These are phyloP conservation scores for Tenthredo distinguenda DNA, from an alignment of 2,888 invertebrate genomes.

Conservation along the genomic window DNA sequence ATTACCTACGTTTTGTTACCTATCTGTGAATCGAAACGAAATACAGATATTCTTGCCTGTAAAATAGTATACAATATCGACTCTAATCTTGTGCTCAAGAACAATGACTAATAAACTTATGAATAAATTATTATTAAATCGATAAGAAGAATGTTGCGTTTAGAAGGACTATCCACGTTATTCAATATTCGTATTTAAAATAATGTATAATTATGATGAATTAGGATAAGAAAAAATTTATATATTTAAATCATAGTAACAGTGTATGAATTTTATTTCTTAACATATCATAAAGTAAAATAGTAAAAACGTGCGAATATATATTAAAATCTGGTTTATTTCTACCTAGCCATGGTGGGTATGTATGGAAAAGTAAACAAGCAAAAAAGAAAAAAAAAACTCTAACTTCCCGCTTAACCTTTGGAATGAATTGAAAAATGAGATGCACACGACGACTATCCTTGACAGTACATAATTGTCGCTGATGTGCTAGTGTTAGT, in stretches of 20 bases:
- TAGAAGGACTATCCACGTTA: constrained; percentile 68
- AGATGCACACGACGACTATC: not conserved
- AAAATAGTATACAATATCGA: constrained; percentile 25
- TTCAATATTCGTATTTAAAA: constrained; percentile 66
- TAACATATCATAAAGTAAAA: constrained; percentile 71
- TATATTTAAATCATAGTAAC: constrained; percentile 51
- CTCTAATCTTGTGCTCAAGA: constrained; percentile 72
- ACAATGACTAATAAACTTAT: constrained; percentile 70
- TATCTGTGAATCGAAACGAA: not conserved
- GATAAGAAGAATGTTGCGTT: constrained; percentile 68
- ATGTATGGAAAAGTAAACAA: not conserved
- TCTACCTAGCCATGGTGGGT: not conserved
- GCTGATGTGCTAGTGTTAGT: constrained; percentile 5
- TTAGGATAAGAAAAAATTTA: constrained; percentile 30
- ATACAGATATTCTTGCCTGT: constrained; percentile 31
- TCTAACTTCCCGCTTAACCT: not conserved
- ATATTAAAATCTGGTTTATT: constrained; percentile 22
- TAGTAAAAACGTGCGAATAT: constrained; percentile 18
- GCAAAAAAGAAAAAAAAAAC: not conserved
- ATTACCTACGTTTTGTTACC: not conserved
- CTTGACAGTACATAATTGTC: not conserved
- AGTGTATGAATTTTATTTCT: constrained; percentile 61
- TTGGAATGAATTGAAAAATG: not conserved
- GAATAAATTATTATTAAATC: constrained; percentile 60
- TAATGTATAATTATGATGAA: constrained; percentile 56